Percentiles rank a stretch among this genome's conserved stretches.
phyloP scores from a whole-genome alignment of 2,797 vertebrate genomes.

The Tiaroga cobitis region DNA sequence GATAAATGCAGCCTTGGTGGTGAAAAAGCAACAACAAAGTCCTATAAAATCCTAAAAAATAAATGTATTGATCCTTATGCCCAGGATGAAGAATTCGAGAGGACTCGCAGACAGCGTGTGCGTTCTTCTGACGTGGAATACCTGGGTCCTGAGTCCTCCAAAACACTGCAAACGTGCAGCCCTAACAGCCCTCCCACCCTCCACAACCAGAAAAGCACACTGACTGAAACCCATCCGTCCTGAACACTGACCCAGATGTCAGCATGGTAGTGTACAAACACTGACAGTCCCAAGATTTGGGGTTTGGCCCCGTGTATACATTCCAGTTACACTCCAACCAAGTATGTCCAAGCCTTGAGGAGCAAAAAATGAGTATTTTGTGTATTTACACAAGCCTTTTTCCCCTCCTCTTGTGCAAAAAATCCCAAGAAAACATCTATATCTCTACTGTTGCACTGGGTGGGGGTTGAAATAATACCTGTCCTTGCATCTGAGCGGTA shows the following conservation, averaged over 20 bases:
- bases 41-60: background rate
- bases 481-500: background rate
- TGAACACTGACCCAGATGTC: background rate
- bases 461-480: background rate
- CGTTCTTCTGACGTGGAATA: slow-evolving; percentile 26
- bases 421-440: slow-evolving; percentile 21
- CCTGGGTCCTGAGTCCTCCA: slow-evolving; percentile 27
- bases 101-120: background rate
- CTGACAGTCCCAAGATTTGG: slow-evolving; percentile 15
- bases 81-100: slow-evolving; percentile 78
- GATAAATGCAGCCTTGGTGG: background rate
- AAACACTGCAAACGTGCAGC: background rate
- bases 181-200: slow-evolving; percentile 22
- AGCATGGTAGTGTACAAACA: background rate
- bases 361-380: background rate
- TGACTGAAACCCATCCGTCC: slow-evolving; percentile 15
- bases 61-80: slow-evolving; percentile 19
- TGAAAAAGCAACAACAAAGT: background rate
- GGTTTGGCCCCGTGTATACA: background rate
- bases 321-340: slow-evolving; percentile 5
- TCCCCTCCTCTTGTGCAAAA: background rate
- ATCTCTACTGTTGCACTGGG: background rate
- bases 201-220: slow-evolving; percentile 54
- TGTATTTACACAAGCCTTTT: slow-evolving; percentile 7
- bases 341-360: slow-evolving; percentile 3